A percentile compares a stretch with the other conserved stretches of the same genome.
Evolutionary conservation across 2,888 invertebrate genomes (phyloP).

Genomic region (Cerastoderma edule): DNA sequence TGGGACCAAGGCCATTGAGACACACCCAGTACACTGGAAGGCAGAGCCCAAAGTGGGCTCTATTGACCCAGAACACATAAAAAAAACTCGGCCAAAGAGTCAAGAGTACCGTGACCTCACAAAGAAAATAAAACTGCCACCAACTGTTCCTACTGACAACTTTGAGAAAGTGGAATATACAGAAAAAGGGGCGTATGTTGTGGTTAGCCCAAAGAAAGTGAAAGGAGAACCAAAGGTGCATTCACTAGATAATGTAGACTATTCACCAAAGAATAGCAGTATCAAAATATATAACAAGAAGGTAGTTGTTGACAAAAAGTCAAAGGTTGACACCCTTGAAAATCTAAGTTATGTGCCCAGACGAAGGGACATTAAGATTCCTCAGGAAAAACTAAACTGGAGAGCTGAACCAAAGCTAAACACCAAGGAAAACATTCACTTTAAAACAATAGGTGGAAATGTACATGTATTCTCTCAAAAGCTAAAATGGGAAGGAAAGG

Average conservation of each 20-base stretch:
- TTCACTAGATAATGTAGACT: conserved; percentile 66
- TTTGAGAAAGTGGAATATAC: conserved; percentile 68
- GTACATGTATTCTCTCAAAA: conserved; percentile 57
- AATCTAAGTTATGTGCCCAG: conserved; percentile 59
- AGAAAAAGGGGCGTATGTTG: conserved; percentile 56
- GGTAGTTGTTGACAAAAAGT: conserved; percentile 45
- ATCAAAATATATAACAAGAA: conserved; percentile 53
- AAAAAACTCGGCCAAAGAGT: conserved; percentile 28
- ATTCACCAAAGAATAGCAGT: conserved; percentile 64
- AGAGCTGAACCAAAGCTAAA: conserved; percentile 95
- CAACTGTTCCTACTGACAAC: conserved; percentile 64
- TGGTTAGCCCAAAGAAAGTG: conserved; percentile 45
- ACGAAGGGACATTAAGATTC: conserved; percentile 59
- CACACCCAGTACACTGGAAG: conserved; percentile 64
- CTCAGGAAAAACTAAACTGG: conserved; percentile 65
- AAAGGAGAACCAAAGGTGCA: conserved; percentile 63
- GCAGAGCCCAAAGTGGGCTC: conserved; percentile 69
- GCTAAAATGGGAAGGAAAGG: conserved; percentile 67
- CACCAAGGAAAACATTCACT: conserved; percentile 91
- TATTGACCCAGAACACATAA: conserved; percentile 59
- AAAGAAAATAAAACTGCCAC: conserved; percentile 52
- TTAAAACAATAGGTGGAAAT: conserved; percentile 63
- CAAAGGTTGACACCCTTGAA: conserved; percentile 67
- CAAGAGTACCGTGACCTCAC: conserved; percentile 50
- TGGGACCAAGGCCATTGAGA: conserved; percentile 58